Base-by-base conservation (phyloP, 2,888 invertebrate species). In the Cordilura impudica region DNA sequence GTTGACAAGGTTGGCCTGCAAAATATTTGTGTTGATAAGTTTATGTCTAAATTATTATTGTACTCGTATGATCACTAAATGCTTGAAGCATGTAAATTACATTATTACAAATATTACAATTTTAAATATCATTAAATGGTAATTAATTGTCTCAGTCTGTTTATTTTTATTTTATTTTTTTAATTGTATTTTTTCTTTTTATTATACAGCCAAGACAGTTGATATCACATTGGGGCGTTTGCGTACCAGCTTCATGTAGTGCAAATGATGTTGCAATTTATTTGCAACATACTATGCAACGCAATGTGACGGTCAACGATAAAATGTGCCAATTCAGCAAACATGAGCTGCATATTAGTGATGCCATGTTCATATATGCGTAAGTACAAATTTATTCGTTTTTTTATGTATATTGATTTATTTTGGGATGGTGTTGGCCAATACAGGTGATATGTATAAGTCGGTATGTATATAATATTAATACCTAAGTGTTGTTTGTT, bases 181-280 rank as follows among this genome's bases (percentile, higher is more conserved):
- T 49, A 60, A 23, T 58, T 66, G 10, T 65, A 8, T 47, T 31
- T 12, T 23, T 53, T 51, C 31, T 58, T 73, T 35, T n/a, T 43
- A 19, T 21, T 23, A 53, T 54, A 16, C 63, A 85, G 84, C 51
- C 81, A 26, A 69, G 39, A 29, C 84, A 85, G 71, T 78, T 86
- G 31, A 73, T 81, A 26, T 83, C 93, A 0, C 92, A 92, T 75
- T 94, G 93, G 93, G 93, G 93, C 1, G 91, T 93, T 0, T 94
- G 94, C 84, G 90, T 93, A 5, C 94, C 94, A 12, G 91, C 91
- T 45, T 90, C 92, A 0, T 94, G 94, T 84, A 88, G 89, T 45
- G 89, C 91, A 0, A 84, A 89, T 6, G 91, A 93, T 18, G 91
- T 93, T 5, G 89, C 90, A 23, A 85, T 88, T n/a, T 92, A 85